Evolutionary conservation across 2,888 invertebrate species (phyloP).

Genomic region (Phaonia tiefii): DNA sequence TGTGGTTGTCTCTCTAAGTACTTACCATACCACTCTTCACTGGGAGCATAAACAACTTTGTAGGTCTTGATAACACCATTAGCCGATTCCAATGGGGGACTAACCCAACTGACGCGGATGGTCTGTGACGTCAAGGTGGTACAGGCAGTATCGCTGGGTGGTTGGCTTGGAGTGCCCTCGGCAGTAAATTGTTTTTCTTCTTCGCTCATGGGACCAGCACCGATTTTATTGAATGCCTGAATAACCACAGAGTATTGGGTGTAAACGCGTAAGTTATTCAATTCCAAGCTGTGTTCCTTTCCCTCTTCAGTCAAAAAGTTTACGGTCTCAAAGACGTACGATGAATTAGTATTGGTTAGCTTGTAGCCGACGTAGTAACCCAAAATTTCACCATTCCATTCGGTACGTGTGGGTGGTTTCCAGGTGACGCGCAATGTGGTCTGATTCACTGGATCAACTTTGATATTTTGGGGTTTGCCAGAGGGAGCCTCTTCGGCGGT

Average conservation of each 20-base stretch:
- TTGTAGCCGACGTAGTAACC: constrained; percentile 96
- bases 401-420: constrained; percentile 93
- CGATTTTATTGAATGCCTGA: constrained; percentile 96
- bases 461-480: constrained; percentile 90
- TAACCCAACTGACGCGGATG: constrained; percentile 96
- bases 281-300: constrained; percentile 92
- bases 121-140: constrained; percentile 96
- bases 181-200: constrained; percentile 95
- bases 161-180: constrained; percentile 95
- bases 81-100: constrained; percentile 94
- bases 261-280: constrained; percentile 92
- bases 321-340: constrained; percentile 94
- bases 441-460: constrained; percentile 93
- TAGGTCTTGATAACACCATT: constrained; percentile 98
- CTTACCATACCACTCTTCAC: constrained; percentile 95
- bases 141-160: constrained; percentile 95
- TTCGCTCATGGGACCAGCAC: constrained; percentile 94
- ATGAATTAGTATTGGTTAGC: constrained; percentile 90
- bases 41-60: constrained; percentile 95
- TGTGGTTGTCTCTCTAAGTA: constrained; percentile 71
- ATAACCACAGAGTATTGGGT: constrained; percentile 98
- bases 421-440: constrained; percentile 93
- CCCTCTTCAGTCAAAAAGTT: constrained; percentile 95
- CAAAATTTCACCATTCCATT: constrained; percentile 95
- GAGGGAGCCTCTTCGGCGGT: constrained; percentile 96